Base-by-base conservation (phyloP, 2,797 vertebrate genomes). In the Xenentodon cancila region DNA sequence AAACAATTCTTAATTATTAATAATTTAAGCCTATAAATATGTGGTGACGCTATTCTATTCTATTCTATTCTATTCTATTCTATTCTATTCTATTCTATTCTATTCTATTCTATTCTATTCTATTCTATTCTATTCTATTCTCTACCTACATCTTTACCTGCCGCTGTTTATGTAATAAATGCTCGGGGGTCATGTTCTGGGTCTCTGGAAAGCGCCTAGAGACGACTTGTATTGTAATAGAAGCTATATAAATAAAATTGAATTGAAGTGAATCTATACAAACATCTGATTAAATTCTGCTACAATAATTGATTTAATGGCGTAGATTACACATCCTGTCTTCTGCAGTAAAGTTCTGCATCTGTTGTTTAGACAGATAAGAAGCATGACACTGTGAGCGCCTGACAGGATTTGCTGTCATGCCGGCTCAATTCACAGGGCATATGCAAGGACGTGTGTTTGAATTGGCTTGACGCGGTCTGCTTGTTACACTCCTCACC, bases 341-440 rank as follows among this genome's bases (percentile, higher is more conserved):
- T 68, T 75, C 54, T 62, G 44, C 34, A 1, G 53, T 20, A 68
- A 79, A 67, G 55, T 32, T 63, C 44, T 64, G 60, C 25, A 15
- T 55, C 71, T 73, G 71, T 79, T 80, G 75, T 85, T 73, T 77
- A 71, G 75, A 61, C 32, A 64, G 76, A 83, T 77, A 79, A 82
- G 64, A 79, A 60, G 68, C 17, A 15, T 71, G 77, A 59, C 72
- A 40, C 34, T 16, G 55, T 27, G 68, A 81, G 61, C 0, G 30
- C 52, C 71, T 68, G 78, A 87, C 71, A 80, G 53, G 61, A 75
- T 65, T 58, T 59, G 66, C 77, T 71, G 82, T 84, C 80, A 67
- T 68, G 57, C 49, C 22, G 20, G 56, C 57, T 81, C 49, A 73
- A 77, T 76, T 77, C 73, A 67, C 60, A 57, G 30, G 57, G 62